Evolutionary conservation across 2,888 invertebrate genomes (phyloP).

Genomic region (Coenonympha glycerion): DNA sequence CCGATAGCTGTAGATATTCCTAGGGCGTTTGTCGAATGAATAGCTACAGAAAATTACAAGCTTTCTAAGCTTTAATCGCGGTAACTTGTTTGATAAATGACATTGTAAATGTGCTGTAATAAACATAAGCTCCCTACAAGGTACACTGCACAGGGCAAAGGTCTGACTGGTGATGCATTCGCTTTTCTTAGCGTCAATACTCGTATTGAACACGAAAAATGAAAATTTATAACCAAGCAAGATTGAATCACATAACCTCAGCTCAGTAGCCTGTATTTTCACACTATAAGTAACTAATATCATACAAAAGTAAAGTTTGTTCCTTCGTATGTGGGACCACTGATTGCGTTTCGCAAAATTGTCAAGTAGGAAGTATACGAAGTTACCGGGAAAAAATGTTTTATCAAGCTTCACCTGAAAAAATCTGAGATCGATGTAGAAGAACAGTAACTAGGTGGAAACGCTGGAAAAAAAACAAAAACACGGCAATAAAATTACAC

Average conservation of each 20-base stretch:
- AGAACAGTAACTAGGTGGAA: no score
- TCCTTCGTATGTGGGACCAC: no score
- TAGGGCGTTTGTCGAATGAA: slow-evolving; percentile 24
- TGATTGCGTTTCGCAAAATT: no score
- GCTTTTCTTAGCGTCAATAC: neutral
- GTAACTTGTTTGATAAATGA: slow-evolving; percentile 24
- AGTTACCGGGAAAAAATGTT: no score
- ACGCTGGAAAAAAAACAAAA: no score
- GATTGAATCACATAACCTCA: neutral
- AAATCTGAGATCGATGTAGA: no score
- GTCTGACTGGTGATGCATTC: slow-evolving; percentile 7
- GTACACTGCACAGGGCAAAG: neutral
- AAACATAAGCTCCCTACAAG: slow-evolving; percentile 18
- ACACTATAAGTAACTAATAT: no score
- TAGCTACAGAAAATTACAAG: slow-evolving; percentile 16
- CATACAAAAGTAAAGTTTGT: no score
- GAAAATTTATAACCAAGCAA: neutral
- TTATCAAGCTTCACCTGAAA: no score
- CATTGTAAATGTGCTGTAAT: slow-evolving; percentile 22
- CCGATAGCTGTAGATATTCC: slow-evolving; percentile 25
- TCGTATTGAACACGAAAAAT: slow-evolving; percentile 4
- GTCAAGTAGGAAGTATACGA: no score
- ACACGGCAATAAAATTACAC: no score
- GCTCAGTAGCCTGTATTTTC: no score
- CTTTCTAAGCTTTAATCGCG: slow-evolving; percentile 23